These are phyloP conservation scores for Bos indicus DNA, from an alignment of 2,113 vertebrate genomes.

Conservation along the genomic window DNA sequence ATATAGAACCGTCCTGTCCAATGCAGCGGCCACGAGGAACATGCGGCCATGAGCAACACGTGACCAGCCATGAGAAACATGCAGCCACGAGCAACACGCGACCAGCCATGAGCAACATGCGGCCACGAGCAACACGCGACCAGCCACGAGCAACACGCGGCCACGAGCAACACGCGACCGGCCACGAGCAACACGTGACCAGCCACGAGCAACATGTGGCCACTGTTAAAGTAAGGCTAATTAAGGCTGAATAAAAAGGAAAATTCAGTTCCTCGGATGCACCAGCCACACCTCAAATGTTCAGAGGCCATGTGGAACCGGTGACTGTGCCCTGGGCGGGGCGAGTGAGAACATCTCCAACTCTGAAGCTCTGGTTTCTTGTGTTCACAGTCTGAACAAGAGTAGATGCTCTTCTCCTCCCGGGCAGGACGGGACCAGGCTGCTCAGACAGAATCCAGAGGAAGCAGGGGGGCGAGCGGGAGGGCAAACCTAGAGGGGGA, in stretches of 20 bases:
- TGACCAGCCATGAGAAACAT: too few species aligned
- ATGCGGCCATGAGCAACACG: too few species aligned
- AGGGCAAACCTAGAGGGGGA: neutral
- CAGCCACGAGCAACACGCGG: too few species aligned
- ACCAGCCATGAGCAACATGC: neutral
- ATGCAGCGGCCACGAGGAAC: neutral
- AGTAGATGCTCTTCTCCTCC: neutral
- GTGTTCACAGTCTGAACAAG: too few species aligned
- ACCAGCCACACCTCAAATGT: neutral
- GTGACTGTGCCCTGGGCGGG: too few species aligned
- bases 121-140: neutral
- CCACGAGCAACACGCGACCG: too few species aligned
- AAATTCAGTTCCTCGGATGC: neutral
- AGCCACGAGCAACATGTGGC: neutral
- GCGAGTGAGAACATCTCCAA: fast-evolving
- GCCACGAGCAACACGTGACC: too few species aligned
- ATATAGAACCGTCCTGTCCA: neutral
- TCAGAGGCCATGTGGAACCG: neutral
- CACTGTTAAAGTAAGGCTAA: too few species aligned
- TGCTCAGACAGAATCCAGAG: neutral
- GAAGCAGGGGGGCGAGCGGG: fast-evolving
- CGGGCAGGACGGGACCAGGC: too few species aligned
- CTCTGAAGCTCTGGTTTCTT: too few species aligned
- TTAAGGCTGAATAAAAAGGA: neutral
- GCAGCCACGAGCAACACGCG: too few species aligned